Percentiles rank a stretch among this genome's conserved stretches.
These are phyloP conservation scores for Dioctria rufipes DNA, from an alignment of 2,888 invertebrate species.

Conservation along the genomic window DNA sequence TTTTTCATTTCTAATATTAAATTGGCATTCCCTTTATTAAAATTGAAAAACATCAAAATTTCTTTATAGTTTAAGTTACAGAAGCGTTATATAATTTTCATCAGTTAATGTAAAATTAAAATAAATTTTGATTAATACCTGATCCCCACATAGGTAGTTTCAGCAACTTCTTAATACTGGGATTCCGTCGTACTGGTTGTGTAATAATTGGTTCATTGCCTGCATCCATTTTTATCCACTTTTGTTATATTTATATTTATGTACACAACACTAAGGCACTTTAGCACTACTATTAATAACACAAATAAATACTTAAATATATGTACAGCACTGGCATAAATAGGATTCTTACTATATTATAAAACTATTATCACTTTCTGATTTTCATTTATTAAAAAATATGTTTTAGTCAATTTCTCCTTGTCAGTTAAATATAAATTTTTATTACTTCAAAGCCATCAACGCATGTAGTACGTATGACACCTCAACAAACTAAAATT, in stretches of 20 bases:
- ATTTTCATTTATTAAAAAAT: too few relatives aligned
- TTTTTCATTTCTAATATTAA: too few relatives aligned
- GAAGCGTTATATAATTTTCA: too few relatives aligned
- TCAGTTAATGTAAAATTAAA: too few relatives aligned
- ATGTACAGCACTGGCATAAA: neutral
- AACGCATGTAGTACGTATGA: neutral
- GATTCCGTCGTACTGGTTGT: slow-evolving; percentile 67
- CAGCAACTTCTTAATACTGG: slow-evolving; percentile 68
- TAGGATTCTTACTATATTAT: neutral
- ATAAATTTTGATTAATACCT: slow-evolving; percentile 59
- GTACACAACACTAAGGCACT: slow-evolving; percentile 32
- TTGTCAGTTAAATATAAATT: neutral
- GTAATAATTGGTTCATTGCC: slow-evolving; percentile 64
- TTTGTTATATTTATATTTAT: neutral
- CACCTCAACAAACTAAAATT: neutral
- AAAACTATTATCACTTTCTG: too few relatives aligned
- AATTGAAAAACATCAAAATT: too few relatives aligned
- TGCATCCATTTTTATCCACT: slow-evolving; percentile 53
- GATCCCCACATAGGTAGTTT: slow-evolving; percentile 68
- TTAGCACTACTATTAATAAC: slow-evolving; percentile 2
- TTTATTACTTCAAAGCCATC: slow-evolving; percentile 10
- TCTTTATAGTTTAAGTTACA: too few relatives aligned
- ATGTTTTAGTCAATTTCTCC: neutral
- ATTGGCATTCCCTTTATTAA: too few relatives aligned
- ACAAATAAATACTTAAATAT: slow-evolving; percentile 36